Evolutionary conservation across 2,888 invertebrate species (phyloP).

Genomic region (Megalurothrips usitatus): DNA sequence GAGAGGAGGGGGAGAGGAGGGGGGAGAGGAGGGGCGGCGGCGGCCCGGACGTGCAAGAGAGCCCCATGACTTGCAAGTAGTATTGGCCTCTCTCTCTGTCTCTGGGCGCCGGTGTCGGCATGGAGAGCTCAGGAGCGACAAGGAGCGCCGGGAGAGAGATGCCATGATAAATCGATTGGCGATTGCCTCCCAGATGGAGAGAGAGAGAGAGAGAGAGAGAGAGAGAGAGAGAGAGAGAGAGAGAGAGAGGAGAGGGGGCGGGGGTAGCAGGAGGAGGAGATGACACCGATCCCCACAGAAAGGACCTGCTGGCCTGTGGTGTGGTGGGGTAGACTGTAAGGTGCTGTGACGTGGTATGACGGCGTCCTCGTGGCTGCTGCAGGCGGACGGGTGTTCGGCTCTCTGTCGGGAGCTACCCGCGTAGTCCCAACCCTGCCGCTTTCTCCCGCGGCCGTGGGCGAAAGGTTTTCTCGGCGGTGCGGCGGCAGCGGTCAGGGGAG

Average conservation of each 20-base stretch:
- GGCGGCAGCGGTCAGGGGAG: too few species aligned
- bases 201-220: too few species aligned
- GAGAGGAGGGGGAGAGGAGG: neutral
- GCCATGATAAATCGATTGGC: neutral
- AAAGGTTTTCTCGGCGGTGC: too few species aligned
- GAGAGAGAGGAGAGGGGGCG: neutral
- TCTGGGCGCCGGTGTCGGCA: neutral
- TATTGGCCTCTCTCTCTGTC: neutral
- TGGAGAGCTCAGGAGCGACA: neutral
- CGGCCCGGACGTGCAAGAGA: neutral
- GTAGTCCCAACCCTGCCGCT: too few species aligned
- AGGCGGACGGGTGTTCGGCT: too few species aligned
- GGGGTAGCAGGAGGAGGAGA: neutral
- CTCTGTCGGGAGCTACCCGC: too few species aligned
- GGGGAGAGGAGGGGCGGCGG: neutral
- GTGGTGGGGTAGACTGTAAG: too few species aligned
- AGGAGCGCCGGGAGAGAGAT: neutral
- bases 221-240: neutral
- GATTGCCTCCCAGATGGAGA: neutral
- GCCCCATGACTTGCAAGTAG: neutral
- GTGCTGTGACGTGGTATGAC: too few species aligned
- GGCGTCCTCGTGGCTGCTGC: too few species aligned
- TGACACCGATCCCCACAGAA: conserved; percentile 4
- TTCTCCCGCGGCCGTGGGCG: too few species aligned
- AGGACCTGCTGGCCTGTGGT: too few species aligned